A percentile compares a stretch with the other conserved stretches of the same genome.
Conservation (phyloP, 2,888 invertebrate genomes). For the Pandemis corylana region DNA sequence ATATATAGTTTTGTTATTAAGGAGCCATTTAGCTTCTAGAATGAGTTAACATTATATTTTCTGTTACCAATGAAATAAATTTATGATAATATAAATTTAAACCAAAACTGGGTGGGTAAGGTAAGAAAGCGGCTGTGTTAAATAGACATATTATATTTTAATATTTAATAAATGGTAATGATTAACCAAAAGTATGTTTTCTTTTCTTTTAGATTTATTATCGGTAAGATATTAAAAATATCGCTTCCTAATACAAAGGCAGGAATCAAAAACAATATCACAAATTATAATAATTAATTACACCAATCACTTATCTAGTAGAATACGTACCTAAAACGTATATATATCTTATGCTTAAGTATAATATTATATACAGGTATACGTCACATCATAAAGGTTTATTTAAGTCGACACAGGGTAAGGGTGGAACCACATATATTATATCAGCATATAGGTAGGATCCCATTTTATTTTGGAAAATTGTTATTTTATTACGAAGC, state of each 20-base stretch:
- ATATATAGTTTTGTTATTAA: no score
- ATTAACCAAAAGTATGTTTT: background rate
- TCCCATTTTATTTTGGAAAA: no score
- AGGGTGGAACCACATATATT: no score
- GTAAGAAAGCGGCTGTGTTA: background rate
- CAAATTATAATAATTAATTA: background rate
- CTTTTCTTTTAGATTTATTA: background rate
- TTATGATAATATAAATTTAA: background rate
- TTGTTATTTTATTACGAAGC: no score
- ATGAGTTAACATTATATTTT: background rate
- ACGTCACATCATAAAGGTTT: background rate
- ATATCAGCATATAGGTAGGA: no score
- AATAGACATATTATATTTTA: background rate
- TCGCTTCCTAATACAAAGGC: background rate
- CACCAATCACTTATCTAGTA: background rate
- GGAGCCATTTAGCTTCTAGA: no score
- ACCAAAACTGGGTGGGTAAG: background rate
- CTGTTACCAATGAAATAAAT: background rate
- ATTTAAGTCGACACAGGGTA: background rate
- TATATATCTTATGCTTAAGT: background rate
- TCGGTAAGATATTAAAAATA: background rate
- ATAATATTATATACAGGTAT: background rate
- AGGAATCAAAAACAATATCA: background rate
- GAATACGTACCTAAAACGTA: background rate
- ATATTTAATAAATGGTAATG: conserved; percentile 4